Evolutionary conservation across 2,888 invertebrate species (phyloP).

Genomic region (Candidula unifasciata): DNA sequence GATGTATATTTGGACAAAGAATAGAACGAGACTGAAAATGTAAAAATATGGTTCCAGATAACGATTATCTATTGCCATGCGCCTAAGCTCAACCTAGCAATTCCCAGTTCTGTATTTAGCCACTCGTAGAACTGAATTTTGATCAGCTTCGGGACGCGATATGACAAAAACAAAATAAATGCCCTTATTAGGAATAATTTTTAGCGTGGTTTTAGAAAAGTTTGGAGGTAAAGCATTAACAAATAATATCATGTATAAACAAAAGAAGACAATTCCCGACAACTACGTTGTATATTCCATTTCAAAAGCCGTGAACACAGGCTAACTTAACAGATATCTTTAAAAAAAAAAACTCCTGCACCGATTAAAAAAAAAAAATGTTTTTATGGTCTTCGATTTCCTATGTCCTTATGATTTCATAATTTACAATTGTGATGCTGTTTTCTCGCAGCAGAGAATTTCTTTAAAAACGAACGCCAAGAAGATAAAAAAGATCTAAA

Average conservation of each 20-base stretch:
- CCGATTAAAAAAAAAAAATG: too few species aligned
- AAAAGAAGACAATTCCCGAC: background rate
- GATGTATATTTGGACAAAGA: background rate
- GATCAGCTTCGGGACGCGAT: slow-evolving; percentile 10
- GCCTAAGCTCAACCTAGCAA: slow-evolving; percentile 20
- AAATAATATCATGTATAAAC: slow-evolving; percentile 5
- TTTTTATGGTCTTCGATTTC: too few species aligned
- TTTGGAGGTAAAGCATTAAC: slow-evolving; percentile 4
- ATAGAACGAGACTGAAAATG: background rate
- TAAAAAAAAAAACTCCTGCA: too few species aligned
- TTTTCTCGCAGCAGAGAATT: too few species aligned
- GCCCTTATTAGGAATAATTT: slow-evolving; percentile 14
- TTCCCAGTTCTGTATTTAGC: slow-evolving; percentile 22
- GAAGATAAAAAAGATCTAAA: too few species aligned
- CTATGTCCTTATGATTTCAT: too few species aligned
- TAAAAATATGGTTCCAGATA: slow-evolving; percentile 10
- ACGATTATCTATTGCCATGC: slow-evolving; percentile 12
- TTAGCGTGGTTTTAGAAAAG: background rate
- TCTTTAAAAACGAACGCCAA: too few species aligned
- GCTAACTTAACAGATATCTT: too few species aligned
- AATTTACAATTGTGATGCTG: too few species aligned
- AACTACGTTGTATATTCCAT: too few species aligned
- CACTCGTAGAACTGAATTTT: background rate
- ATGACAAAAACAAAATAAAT: slow-evolving; percentile 17
- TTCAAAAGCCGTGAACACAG: too few species aligned